A percentile compares a stretch with the other conserved stretches of the same genome.
phyloP scores from a whole-genome alignment of 2,888 invertebrate genomes.

The Polylopha cassiicola region DNA sequence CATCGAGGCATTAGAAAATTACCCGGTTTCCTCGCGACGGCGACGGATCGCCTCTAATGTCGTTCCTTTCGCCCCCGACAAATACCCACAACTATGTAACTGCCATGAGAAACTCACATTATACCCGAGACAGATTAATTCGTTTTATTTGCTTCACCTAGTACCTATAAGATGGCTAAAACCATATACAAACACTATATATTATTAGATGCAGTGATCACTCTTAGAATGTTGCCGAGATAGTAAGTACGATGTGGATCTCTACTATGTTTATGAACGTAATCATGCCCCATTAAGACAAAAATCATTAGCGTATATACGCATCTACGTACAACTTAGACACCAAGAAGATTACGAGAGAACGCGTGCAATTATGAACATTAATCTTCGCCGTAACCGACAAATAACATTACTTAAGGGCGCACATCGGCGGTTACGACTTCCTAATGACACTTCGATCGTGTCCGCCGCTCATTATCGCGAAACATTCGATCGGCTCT shows the following conservation, averaged over 20 bases:
- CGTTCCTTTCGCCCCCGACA: conserved; percentile 40
- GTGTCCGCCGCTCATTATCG: conserved; percentile 70
- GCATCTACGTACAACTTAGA: conserved; percentile 24
- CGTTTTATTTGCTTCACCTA: no score
- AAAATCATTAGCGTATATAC: conserved; percentile 10
- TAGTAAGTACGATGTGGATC: no score
- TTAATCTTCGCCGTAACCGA: conserved; percentile 57
- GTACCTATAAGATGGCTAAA: no score
- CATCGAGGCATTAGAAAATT: conserved; percentile 62
- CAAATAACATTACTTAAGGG: conserved; percentile 65
- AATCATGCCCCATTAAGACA: conserved; percentile 11
- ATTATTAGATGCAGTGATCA: neutral
- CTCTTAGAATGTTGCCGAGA: no score
- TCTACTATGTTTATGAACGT: neutral
- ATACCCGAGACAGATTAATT: no score
- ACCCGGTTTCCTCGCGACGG: conserved; percentile 46
- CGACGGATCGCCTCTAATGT: conserved; percentile 53
- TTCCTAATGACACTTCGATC: conserved; percentile 77
- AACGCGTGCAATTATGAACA: conserved; percentile 59
- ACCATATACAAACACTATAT: no score
- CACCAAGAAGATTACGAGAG: conserved; percentile 26
- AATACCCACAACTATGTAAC: conserved; percentile 43
- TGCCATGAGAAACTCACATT: conserved; percentile 33
- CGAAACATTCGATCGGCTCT: conserved; percentile 70
- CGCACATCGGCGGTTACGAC: conserved; percentile 67